These are phyloP conservation scores for Argya squamiceps DNA, from an alignment of 2,797 vertebrate genomes.

Conservation along the genomic window DNA sequence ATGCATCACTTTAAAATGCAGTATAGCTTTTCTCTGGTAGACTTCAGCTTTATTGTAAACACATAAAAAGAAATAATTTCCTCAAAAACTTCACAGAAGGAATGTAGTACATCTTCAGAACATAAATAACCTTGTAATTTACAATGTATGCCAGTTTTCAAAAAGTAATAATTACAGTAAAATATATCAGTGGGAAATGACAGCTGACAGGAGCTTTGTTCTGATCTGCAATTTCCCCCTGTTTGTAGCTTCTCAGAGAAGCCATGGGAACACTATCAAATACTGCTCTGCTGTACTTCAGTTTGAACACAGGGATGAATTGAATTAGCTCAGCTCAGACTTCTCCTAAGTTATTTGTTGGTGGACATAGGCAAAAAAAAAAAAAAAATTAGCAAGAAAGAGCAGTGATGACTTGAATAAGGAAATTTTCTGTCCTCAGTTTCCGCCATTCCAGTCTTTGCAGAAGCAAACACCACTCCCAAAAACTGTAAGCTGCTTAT, in stretches of 20 bases:
- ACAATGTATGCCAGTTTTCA: slow-evolving; percentile 21
- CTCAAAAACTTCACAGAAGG: slow-evolving; percentile 45
- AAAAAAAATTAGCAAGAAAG: background rate
- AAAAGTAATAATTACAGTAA: slow-evolving; percentile 54
- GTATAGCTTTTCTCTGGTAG: slow-evolving; percentile 29
- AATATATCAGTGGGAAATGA: slow-evolving; percentile 40
- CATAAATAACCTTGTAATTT: slow-evolving; percentile 65
- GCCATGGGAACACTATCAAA: background rate
- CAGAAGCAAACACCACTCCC: background rate
- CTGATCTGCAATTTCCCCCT: slow-evolving; percentile 44
- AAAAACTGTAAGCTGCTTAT: background rate
- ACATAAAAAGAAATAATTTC: slow-evolving; percentile 54
- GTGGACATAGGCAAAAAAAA: background rate
- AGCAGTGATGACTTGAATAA: background rate
- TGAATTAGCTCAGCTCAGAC: background rate
- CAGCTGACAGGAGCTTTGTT: slow-evolving; percentile 49
- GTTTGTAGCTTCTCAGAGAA: slow-evolving; percentile 14
- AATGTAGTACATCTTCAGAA: slow-evolving; percentile 44
- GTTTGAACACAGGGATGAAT: background rate
- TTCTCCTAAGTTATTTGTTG: background rate
- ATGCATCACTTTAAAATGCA: slow-evolving; percentile 30
- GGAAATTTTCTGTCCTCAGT: background rate
- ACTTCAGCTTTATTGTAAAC: slow-evolving; percentile 30
- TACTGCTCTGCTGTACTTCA: background rate
- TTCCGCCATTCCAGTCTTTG: background rate